A percentile compares a stretch with the other conserved stretches of the same genome.
These are phyloP conservation scores for Macrotis lagotis DNA, from an alignment of 2,113 vertebrate species.

Conservation along the genomic window DNA sequence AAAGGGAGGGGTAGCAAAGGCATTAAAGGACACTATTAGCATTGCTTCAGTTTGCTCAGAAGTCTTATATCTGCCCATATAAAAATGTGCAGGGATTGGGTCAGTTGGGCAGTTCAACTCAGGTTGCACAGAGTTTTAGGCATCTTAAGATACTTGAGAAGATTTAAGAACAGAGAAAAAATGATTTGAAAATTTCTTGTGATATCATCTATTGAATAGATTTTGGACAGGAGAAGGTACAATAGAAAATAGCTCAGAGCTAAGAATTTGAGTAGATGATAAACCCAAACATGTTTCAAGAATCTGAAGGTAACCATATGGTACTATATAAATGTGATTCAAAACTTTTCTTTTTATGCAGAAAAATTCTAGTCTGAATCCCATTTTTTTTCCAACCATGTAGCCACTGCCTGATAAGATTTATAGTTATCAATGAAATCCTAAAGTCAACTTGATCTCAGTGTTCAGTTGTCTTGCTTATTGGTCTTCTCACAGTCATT, in stretches of 20 bases:
- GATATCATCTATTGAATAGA: background rate
- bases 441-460: background rate
- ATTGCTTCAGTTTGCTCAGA: background rate
- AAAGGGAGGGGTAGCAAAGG: background rate
- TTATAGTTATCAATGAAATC: background rate
- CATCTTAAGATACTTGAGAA: background rate
- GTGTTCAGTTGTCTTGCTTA: background rate
- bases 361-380: conserved; percentile 25
- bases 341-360: conserved; percentile 16
- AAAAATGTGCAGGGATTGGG: background rate
- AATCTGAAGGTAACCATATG: background rate
- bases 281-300: background rate
- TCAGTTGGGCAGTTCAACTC: background rate
- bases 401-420: background rate
- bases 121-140: background rate
- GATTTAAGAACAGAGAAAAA: background rate
- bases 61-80: background rate
- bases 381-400: background rate
- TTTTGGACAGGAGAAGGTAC: background rate
- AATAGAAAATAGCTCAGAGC: background rate
- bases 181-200: background rate
- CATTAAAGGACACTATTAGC: background rate
- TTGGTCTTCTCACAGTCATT: background rate
- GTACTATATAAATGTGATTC: conserved; percentile 18
- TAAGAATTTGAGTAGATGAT: background rate